These are phyloP conservation scores for Leptinotarsa tumamoca DNA, from an alignment of 2,888 invertebrate species.

Conservation along the genomic window DNA sequence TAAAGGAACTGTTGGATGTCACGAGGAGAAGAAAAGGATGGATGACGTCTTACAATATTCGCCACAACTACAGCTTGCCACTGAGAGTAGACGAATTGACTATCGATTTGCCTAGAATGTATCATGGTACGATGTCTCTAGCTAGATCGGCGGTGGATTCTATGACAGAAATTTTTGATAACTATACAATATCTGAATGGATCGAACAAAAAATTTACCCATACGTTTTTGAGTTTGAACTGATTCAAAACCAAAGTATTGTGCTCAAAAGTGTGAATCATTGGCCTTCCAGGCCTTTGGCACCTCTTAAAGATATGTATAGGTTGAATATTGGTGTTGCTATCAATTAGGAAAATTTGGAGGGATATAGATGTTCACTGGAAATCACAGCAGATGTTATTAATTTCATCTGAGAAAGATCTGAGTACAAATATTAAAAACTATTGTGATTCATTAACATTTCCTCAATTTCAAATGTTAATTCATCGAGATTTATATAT, in stretches of 20 bases:
- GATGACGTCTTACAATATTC: constrained; percentile 78
- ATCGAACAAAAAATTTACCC: constrained; percentile 77
- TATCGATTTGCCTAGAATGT: constrained; percentile 70
- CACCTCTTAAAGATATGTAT: constrained; percentile 66
- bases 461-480: too few relatives aligned
- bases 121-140: constrained; percentile 70
- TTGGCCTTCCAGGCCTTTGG: constrained; percentile 74
- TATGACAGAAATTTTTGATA: constrained; percentile 72
- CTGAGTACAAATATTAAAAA: neutral
- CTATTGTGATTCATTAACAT: neutral
- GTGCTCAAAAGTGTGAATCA: constrained; percentile 68
- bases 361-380: neutral
- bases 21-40: constrained; percentile 68
- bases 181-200: constrained; percentile 74
- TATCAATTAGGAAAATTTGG: constrained; percentile 30
- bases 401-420: neutral
- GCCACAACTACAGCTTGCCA: constrained; percentile 77
- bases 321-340: constrained; percentile 63
- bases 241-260: constrained; percentile 69
- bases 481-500: too few relatives aligned
- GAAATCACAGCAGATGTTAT: neutral
- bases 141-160: constrained; percentile 70
- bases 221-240: constrained; percentile 67
- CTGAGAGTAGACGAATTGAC: constrained; percentile 74
- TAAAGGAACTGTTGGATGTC: constrained; percentile 62